These are phyloP conservation scores for Tigriopus japonicus DNA, from an alignment of 1,140 invertebrate species.

Conservation along the genomic window DNA sequence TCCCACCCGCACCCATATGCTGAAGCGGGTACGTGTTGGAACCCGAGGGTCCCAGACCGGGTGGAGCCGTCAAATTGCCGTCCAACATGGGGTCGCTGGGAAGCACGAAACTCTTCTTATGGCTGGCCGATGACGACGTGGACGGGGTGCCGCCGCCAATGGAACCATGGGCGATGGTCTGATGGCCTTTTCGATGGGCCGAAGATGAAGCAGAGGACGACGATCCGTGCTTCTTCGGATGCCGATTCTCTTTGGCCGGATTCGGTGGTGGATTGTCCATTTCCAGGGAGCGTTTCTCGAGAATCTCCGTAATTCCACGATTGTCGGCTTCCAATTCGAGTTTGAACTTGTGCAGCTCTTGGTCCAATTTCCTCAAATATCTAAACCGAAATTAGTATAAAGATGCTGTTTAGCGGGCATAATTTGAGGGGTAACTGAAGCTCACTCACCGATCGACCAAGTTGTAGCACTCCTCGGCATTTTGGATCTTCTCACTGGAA, in stretches of 20 bases:
- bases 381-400: too few species aligned
- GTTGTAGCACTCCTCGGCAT: constrained; percentile 24
- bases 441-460: constrained; percentile 56
- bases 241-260: constrained; percentile 4
- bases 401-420: too few species aligned
- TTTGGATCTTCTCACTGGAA: constrained; percentile 46
- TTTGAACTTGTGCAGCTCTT: constrained; percentile 91
- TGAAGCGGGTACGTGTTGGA: constrained; percentile 37
- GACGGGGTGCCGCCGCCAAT: too few species aligned
- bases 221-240: neutral
- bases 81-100: neutral
- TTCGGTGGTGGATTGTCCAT: constrained; percentile 39
- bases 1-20: constrained; percentile 54
- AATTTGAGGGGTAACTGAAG: too few species aligned
- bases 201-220: too few species aligned
- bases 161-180: too few species aligned
- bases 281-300: constrained; percentile 74
- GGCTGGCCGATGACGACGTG: too few species aligned
- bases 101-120: neutral
- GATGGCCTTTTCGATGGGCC: too few species aligned
- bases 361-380: constrained; percentile 60
- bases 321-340: constrained; percentile 96
- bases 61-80: neutral
- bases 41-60: neutral
- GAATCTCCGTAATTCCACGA: constrained; percentile 85